Percentiles rank a stretch among this genome's conserved stretches.
Conservation (phyloP, 1,140 invertebrate species). For the Microplitis mediator region DNA sequence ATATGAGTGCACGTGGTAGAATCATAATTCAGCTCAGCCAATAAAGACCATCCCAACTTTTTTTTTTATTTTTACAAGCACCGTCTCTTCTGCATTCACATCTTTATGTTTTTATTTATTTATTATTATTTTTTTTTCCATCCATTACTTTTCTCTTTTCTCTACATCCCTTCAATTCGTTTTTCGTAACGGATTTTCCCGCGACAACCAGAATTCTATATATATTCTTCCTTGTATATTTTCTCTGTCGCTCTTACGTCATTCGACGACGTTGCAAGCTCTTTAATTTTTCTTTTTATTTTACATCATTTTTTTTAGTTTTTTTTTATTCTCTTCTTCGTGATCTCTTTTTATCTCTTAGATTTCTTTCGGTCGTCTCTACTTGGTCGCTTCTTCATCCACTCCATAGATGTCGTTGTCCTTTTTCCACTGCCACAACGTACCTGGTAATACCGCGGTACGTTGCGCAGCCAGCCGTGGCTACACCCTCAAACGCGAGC, state of each 20-base stretch:
- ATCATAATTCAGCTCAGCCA: not conserved
- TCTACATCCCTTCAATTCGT: not conserved
- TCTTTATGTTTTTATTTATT: not conserved
- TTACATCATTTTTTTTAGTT: constrained; percentile 1
- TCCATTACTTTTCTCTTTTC: not conserved
- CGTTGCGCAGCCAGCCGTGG: constrained; percentile 36
- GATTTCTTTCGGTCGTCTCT: constrained; percentile 1
- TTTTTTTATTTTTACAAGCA: not conserved
- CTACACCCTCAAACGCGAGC: constrained; percentile 52
- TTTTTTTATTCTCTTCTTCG: not conserved
- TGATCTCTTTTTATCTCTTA: constrained; percentile 3
- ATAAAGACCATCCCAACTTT: not conserved
- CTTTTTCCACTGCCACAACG: constrained; percentile 27
- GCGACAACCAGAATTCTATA: not conserved
- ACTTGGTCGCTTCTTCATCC: constrained; percentile 21
- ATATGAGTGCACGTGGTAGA: not conserved
- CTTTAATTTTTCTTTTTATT: not conserved
- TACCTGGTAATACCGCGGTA: constrained; percentile 32
- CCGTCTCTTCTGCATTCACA: not conserved
- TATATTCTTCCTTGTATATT: not conserved
- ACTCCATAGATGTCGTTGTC: constrained; percentile 39
- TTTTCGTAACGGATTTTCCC: not conserved
- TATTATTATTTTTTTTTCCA: too few relatives aligned
- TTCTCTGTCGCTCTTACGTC: constrained; percentile 12
- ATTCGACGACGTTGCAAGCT: not conserved